Base-by-base conservation (phyloP, 1,140 invertebrate species). In the Pseudomyrmex pallidus region DNA sequence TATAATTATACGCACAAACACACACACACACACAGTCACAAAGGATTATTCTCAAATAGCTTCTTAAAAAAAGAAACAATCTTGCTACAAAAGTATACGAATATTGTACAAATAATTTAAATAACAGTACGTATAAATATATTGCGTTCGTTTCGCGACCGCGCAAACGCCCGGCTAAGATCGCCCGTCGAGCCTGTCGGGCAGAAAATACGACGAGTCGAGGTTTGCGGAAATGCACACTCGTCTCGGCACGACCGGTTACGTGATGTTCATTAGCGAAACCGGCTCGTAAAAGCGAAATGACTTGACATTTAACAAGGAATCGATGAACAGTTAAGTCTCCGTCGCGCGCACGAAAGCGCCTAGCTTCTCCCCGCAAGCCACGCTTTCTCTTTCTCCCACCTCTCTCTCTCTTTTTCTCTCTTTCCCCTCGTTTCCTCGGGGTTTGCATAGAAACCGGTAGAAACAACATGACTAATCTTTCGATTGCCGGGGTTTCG, bases 251-350 rank as follows among this genome's bases (percentile, higher is more conserved):
- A 59, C 74, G 48, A 59, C 15, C 20, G 59, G 74, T 84, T 88
- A 80, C 66, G 80, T 83, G 82, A 88, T 86, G 72, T 89, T 89
- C 87, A 89, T 89, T 89, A 89, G 87, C 61, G 22, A 80, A 72
- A 59, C 59, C 67, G 59, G 74, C 84, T 89, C 56, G 84, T 89
- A 89, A 86, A 86, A 82, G 74, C 74, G 72, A 89, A 89, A 89
- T 85, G 87, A 86, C 87, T 88, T 88, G 87, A 88, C 87, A 88
- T 89, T 89, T 89, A 86, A 89, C 87, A 86, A 88, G 80, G 61
- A 88, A 88, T 88, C 86, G 84, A 89, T 80, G 80, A 88, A 88
- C 86, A 88, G 87, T 88, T 89, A 88, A 89, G 74, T 64, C 68
- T 44, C 22, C 61, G 86, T 89, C 56, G 74, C 84, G 80, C 64